Evolutionary conservation across 1,140 invertebrate species (phyloP).

Genomic region (Bombus pascuorum): DNA sequence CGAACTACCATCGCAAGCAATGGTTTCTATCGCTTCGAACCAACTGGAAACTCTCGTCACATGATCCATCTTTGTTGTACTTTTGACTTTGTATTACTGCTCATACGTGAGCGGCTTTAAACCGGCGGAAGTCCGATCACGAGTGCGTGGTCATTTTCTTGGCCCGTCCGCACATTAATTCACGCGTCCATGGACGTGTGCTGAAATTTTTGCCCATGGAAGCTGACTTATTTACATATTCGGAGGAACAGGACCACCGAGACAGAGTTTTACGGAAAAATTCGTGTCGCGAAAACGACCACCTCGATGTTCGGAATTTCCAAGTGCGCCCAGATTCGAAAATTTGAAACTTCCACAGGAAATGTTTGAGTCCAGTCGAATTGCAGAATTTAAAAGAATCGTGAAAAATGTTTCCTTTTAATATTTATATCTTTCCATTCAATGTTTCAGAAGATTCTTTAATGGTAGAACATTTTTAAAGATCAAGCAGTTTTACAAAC

Average conservation of each 20-base stretch:
- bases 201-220: conserved; percentile 8
- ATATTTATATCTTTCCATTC: background rate
- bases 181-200: conserved; percentile 4
- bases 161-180: conserved; percentile 53
- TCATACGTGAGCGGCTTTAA: background rate
- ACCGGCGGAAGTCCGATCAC: background rate
- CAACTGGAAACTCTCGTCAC: background rate
- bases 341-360: background rate
- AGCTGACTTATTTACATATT: background rate
- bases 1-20: too few species aligned
- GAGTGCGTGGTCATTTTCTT: conserved; percentile 12
- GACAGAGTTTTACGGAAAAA: background rate
- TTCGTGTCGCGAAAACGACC: background rate
- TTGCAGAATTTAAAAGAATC: background rate
- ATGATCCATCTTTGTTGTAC: background rate
- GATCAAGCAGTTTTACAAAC: background rate
- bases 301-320: background rate
- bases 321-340: background rate
- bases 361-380: background rate
- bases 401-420: background rate
- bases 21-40: background rate
- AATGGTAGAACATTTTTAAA: background rate
- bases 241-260: background rate
- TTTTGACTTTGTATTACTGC: background rate
- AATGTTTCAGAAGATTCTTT: background rate